Conservation (phyloP, 30 jellyfish, hydroid and myxozoan species). For the Sanderia malayensis region DNA sequence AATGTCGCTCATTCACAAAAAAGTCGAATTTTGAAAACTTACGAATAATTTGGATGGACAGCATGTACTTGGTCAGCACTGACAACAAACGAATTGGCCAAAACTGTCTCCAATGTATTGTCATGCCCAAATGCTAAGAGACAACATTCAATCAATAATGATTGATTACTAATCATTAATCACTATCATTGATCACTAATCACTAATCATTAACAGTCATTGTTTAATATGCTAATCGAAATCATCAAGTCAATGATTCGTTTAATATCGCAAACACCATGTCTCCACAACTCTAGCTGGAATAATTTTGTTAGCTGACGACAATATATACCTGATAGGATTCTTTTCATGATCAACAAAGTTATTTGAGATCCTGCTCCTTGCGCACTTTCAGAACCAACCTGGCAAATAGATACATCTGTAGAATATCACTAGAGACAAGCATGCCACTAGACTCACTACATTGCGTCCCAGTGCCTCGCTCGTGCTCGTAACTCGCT, state of each 20-base stretch:
- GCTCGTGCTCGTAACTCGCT: background rate
- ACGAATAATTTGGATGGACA: constrained; percentile 93
- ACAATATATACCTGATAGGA: constrained; percentile 43
- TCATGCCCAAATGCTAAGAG: constrained; percentile 37
- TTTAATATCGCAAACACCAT: no score
- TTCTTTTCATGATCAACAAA: constrained; percentile 67
- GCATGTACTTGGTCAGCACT: constrained; percentile 99
- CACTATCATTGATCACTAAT: no score
- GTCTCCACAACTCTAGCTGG: no score
- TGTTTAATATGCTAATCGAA: no score
- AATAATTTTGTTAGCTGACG: no score
- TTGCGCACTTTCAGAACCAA: constrained; percentile 95
- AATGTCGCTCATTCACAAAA: no score
- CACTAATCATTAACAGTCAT: no score
- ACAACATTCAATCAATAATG: no score
- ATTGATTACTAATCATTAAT: background rate
- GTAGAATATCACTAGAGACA: background rate
- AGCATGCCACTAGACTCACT: no score
- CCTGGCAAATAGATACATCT: constrained; percentile 22
- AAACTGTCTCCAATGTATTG: constrained; percentile 55
- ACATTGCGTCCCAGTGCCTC: no score
- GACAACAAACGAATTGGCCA: constrained; percentile 78
- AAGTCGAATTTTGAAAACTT: no score
- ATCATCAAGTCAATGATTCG: no score
- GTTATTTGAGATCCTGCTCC: constrained; percentile 88